Percentiles rank a stretch among this genome's conserved stretches.
Evolutionary conservation across 2,797 vertebrate species (phyloP).

Genomic region (Carapus acus): DNA sequence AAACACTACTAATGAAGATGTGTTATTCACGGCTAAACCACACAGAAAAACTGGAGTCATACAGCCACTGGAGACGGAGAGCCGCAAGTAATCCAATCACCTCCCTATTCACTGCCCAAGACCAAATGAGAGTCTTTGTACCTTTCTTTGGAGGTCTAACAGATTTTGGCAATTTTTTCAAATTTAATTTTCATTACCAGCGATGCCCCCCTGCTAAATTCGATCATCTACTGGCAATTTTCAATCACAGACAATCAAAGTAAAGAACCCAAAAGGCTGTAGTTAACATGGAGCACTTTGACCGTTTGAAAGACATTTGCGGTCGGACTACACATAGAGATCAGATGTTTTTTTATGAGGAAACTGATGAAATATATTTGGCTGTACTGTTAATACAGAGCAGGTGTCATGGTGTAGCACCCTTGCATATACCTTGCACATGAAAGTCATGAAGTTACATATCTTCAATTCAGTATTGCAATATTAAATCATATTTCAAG

Average conservation of each 20-base stretch:
- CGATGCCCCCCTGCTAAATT: conserved; percentile 15
- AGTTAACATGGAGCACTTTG: no score
- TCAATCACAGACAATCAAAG: conserved; percentile 3
- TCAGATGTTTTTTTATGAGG: no score
- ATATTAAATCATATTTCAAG: not conserved
- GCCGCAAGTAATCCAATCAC: not conserved
- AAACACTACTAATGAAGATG: conserved; percentile 36
- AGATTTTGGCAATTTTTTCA: conserved; percentile 14
- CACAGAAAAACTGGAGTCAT: conserved; percentile 10
- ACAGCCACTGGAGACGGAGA: conserved; percentile 7
- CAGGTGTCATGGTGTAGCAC: no score
- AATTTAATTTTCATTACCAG: not conserved
- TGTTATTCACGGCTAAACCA: conserved; percentile 23
- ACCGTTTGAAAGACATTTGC: no score
- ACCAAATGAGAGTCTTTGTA: not conserved
- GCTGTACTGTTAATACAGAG: no score
- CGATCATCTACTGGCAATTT: conserved; percentile 32
- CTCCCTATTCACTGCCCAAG: no score
- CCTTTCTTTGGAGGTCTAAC: conserved; percentile 15
- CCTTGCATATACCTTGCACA: no score
- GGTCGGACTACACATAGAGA: no score
- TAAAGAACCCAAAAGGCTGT: no score
- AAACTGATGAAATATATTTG: no score
- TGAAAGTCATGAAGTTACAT: no score
- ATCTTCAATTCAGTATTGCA: no score